Percentiles rank a stretch among this genome's conserved stretches.
These are phyloP conservation scores for Bombus polaris DNA, from an alignment of 1,140 invertebrate species.

Conservation along the genomic window DNA sequence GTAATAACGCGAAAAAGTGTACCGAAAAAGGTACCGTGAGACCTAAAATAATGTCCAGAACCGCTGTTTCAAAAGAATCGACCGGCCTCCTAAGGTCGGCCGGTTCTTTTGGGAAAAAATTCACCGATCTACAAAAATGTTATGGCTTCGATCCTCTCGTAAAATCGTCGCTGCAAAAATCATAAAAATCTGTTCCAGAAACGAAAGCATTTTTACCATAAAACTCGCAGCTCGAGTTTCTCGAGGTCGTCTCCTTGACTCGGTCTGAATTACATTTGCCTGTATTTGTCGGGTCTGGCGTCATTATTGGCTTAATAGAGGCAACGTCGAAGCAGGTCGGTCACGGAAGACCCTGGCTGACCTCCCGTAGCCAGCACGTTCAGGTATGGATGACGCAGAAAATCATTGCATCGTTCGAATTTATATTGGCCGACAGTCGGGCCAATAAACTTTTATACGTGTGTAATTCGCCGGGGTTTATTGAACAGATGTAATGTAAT, in stretches of 20 bases:
- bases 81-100: conserved; percentile 1
- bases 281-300: conserved; percentile 65
- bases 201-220: conserved; percentile 72
- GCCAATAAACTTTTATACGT: conserved; percentile 16
- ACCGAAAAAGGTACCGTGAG: conserved; percentile 70
- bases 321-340: conserved; percentile 19
- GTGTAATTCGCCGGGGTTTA: neutral
- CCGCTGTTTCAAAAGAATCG: too few relatives aligned
- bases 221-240: conserved; percentile 22
- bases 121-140: conserved; percentile 69
- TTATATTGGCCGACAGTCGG: neutral
- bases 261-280: conserved; percentile 74
- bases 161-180: conserved; percentile 73
- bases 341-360: neutral
- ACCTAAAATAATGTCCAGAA: conserved; percentile 60
- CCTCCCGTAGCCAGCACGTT: neutral
- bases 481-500: neutral
- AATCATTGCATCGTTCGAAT: conserved; percentile 34
- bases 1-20: conserved; percentile 79
- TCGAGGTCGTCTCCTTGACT: neutral
- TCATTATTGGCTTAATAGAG: conserved; percentile 77
- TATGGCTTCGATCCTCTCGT: conserved; percentile 61
- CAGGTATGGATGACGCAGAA: conserved; percentile 17
- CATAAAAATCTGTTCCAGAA: conserved; percentile 73
- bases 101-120: conserved; percentile 54